phyloP scores from a whole-genome alignment of 2,797 vertebrate species.

The Botia almorhae region DNA sequence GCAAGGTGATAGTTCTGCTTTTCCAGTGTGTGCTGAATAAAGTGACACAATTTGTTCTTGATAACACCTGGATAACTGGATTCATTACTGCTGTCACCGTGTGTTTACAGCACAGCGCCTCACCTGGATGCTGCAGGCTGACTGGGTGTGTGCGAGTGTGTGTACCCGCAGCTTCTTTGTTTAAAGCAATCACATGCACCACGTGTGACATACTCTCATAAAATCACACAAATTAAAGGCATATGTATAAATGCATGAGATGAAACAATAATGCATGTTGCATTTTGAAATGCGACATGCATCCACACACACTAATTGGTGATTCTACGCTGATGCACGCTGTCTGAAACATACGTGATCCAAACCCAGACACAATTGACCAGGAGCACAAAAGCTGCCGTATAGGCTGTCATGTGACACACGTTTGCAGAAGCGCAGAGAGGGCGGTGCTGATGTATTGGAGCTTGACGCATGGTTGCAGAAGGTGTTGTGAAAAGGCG shows the following conservation, averaged over 20 bases:
- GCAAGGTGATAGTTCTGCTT: not conserved
- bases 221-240: slow-evolving; percentile 31
- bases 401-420: slow-evolving; percentile 24
- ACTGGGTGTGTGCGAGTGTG: slow-evolving; percentile 27
- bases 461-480: slow-evolving; percentile 38
- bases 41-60: not conserved
- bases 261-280: slow-evolving; percentile 5
- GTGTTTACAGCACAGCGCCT: slow-evolving; percentile 51
- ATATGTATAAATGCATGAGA: not conserved
- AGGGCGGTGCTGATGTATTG: slow-evolving; percentile 31
- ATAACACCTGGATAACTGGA: slow-evolving; percentile 24
- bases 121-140: slow-evolving; percentile 67
- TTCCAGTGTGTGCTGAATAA: not conserved
- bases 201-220: slow-evolving; percentile 64
- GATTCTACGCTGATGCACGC: not conserved
- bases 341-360: not conserved
- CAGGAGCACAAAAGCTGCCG: slow-evolving; percentile 40
- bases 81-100: slow-evolving; percentile 18
- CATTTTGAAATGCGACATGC: not conserved
- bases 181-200: slow-evolving; percentile 70
- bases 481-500: slow-evolving; percentile 16
- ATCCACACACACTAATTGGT: slow-evolving; percentile 3
- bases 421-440: not conserved
- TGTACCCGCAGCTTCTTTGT: slow-evolving; percentile 73
- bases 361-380: slow-evolving; percentile 44